Base-by-base conservation (phyloP, 2,888 invertebrate genomes). In the Tortricodes alternella region DNA sequence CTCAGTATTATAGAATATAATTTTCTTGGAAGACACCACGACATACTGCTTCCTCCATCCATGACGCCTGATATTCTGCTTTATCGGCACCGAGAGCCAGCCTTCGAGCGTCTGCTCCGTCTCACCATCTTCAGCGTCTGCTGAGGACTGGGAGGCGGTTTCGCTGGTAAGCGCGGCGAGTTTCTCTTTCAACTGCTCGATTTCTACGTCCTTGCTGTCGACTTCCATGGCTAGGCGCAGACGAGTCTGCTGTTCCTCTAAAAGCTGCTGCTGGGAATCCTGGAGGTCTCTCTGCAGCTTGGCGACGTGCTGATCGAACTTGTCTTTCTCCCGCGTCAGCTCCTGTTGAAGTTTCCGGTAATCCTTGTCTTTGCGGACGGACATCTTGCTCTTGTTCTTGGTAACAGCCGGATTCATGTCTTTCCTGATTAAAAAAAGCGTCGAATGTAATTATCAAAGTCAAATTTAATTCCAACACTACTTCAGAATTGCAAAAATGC, bases 31-130 rank as follows among this genome's bases (percentile, higher is more conserved):
- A 43, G 98, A 98, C 43, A 99, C 98, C 38, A 99, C 98, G 38
- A 99, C 98, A 82, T 97, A 99, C 83, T 98, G 98, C 76, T 97
- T 97, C 87, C 96, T 96, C 99, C 99, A 99, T 46, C 98, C 98
- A 83, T 98, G 98, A 60, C 97, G 93, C 64, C 96, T 94, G 66
- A 98, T 97, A 83, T 99, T 99, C 84, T 98, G 97, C 77, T 97
- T 98, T 80, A 96, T 97, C 51, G 99, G 99, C 71, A 98, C 95
- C 49, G 97, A 96, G 59, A 99, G 93, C 98, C 98, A 99, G 55
- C 99, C 99, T 85, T 99, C 99, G 70, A 99, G 94, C 65, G 95
- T 94, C 68, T 94, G 93, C 75, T 96, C 96, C 1, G 91, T 95
- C 74, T 96, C 94, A 34, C 93, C 96, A 58, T 93, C 94, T 71